Evolutionary conservation across 2,888 invertebrate genomes (phyloP).

Genomic region (Noctua janthe): DNA sequence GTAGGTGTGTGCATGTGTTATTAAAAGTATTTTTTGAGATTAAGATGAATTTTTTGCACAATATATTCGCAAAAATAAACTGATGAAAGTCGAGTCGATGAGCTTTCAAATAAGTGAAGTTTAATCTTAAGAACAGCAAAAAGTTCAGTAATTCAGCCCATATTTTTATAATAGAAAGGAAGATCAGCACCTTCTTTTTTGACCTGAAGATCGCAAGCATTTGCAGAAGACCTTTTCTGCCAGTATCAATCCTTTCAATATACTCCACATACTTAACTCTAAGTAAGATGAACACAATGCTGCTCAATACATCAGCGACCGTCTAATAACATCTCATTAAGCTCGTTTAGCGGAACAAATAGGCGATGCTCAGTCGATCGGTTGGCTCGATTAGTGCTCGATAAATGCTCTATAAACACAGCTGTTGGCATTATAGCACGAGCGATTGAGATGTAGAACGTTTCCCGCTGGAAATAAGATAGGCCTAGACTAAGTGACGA

Average conservation of each 20-base stretch:
- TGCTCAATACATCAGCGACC: slow-evolving; percentile 33
- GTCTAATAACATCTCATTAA: slow-evolving; percentile 52
- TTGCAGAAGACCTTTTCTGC: neutral
- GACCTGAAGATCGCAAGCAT: neutral
- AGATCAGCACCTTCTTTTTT: neutral
- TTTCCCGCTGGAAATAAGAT: neutral
- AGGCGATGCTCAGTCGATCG: slow-evolving; percentile 42
- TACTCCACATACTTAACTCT: neutral
- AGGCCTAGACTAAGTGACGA: neutral
- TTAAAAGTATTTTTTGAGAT: slow-evolving; percentile 7
- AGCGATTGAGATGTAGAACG: slow-evolving; percentile 38
- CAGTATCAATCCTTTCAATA: neutral
- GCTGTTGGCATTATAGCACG: slow-evolving; percentile 34
- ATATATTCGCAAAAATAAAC: slow-evolving; percentile 1
- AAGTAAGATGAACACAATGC: slow-evolving; percentile 27
- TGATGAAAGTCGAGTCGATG: neutral
- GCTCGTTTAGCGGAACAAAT: slow-evolving; percentile 52
- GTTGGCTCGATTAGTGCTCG: slow-evolving; percentile 25
- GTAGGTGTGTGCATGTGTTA: slow-evolving; percentile 39
- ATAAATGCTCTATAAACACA: slow-evolving; percentile 55
- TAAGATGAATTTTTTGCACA: slow-evolving; percentile 22
- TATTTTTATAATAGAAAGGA: neutral
- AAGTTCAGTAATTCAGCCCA: neutral
- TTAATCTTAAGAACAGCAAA: neutral
- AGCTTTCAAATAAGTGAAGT: slow-evolving; percentile 33